These are phyloP conservation scores for Schizaphis graminum DNA, from an alignment of 2,888 invertebrate genomes.

Conservation along the genomic window DNA sequence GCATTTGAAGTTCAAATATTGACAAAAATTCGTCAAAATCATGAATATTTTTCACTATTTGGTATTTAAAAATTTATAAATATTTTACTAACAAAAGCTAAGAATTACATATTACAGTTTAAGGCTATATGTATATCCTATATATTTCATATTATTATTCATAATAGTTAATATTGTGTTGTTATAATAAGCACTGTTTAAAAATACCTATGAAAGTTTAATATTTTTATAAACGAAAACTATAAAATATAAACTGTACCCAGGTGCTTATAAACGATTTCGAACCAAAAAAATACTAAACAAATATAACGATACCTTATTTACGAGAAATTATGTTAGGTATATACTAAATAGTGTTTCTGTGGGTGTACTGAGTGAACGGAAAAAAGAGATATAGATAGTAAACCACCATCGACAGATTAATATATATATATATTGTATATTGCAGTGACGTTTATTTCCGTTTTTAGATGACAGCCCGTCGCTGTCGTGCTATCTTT, in stretches of 20 bases:
- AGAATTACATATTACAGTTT: too few relatives aligned
- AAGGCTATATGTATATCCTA: neutral
- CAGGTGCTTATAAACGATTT: neutral
- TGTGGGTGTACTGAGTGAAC: neutral
- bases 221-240: neutral
- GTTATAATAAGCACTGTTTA: neutral
- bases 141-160: neutral
- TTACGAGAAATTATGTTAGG: neutral
- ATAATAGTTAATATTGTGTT: neutral
- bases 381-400: neutral
- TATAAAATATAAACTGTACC: neutral
- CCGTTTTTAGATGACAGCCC: neutral
- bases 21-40: too few relatives aligned
- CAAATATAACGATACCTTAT: neutral
- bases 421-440: neutral
- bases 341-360: neutral
- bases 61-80: too few relatives aligned
- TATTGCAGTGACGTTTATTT: neutral
- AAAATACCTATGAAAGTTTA: neutral
- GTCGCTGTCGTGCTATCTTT: neutral
- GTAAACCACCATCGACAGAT: neutral
- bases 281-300: neutral
- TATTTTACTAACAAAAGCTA: too few relatives aligned
- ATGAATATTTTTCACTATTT: too few relatives aligned
- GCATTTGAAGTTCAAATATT: too few relatives aligned